Evolutionary conservation across 2,888 invertebrate species (phyloP).

Genomic region (Eristalinus aeneus): DNA sequence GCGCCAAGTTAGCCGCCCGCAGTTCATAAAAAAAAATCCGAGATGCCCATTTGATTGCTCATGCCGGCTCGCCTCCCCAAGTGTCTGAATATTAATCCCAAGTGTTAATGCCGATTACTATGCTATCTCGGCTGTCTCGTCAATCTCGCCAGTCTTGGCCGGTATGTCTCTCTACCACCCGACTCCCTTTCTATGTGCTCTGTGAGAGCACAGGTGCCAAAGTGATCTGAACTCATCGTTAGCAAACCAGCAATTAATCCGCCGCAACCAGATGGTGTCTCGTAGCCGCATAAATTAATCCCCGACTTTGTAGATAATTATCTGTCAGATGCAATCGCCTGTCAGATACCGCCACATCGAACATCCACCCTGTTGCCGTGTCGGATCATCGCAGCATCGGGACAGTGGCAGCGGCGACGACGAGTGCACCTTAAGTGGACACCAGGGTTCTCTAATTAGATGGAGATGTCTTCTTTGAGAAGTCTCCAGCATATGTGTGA

Average conservation of each 20-base stretch:
- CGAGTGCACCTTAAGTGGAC: slow-evolving; percentile 18
- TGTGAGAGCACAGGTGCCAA: slow-evolving; percentile 30
- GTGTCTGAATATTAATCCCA: background rate
- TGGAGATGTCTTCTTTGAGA: background rate
- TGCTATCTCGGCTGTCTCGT: background rate
- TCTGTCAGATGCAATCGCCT: slow-evolving; percentile 34
- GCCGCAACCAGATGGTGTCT: slow-evolving; percentile 43
- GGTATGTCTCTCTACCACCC: background rate
- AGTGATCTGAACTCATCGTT: slow-evolving; percentile 54
- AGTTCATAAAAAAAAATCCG: background rate
- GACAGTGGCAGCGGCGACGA: background rate
- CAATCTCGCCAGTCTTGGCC: background rate
- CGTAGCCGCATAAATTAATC: slow-evolving; percentile 54
- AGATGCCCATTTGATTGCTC: background rate
- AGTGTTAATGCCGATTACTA: background rate
- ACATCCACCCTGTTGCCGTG: background rate
- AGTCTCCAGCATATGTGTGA: background rate
- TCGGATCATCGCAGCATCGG: background rate
- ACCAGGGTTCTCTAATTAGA: background rate
- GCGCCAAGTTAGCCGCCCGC: background rate
- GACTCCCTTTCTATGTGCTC: background rate
- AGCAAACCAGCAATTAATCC: slow-evolving; percentile 17
- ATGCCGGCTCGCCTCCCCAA: background rate
- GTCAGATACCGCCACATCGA: slow-evolving; percentile 7
- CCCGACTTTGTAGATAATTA: slow-evolving; percentile 42